Conservation (phyloP, 2,888 invertebrate genomes). For the Drosophila meridionalis region DNA sequence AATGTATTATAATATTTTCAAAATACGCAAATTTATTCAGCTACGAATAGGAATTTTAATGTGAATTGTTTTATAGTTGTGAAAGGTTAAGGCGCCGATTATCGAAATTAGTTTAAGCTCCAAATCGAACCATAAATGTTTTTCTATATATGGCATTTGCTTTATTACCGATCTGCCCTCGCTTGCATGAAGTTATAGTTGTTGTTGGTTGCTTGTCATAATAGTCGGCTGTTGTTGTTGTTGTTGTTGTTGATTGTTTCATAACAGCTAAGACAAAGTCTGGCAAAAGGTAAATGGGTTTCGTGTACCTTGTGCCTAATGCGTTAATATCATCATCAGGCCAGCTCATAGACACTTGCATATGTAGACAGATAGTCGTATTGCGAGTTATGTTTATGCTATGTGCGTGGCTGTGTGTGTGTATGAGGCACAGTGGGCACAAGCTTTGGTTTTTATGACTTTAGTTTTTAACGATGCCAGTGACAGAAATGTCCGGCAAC, state of each 20-base stretch:
- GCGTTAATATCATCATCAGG: conserved; percentile 76
- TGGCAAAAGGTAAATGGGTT: conserved; percentile 74
- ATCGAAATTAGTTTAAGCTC: neutral
- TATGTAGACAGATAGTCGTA: conserved; percentile 20
- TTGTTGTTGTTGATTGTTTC: conserved; percentile 75
- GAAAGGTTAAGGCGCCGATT: neutral
- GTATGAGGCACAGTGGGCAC: conserved; percentile 55
- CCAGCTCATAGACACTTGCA: conserved; percentile 39
- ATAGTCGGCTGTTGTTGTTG: conserved; percentile 35
- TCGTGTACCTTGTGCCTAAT: conserved; percentile 80
- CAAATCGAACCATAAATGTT: neutral
- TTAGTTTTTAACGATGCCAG: conserved; percentile 70
- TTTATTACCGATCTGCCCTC: conserved; percentile 38
- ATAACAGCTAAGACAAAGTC: conserved; percentile 74
- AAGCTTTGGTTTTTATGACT: conserved; percentile 68
- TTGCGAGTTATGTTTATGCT: conserved; percentile 33
- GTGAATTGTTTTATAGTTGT: neutral
- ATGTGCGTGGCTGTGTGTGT: conserved; percentile 8
- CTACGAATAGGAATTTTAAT: neutral
- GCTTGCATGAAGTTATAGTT: conserved; percentile 31
- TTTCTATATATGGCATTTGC: conserved; percentile 6
- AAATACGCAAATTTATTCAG: neutral
- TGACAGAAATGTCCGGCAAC: conserved; percentile 55
- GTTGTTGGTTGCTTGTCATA: conserved; percentile 62
- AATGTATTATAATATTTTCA: neutral